Evolutionary conservation across 2,888 invertebrate species (phyloP).

Genomic region (Amiota minor): DNA sequence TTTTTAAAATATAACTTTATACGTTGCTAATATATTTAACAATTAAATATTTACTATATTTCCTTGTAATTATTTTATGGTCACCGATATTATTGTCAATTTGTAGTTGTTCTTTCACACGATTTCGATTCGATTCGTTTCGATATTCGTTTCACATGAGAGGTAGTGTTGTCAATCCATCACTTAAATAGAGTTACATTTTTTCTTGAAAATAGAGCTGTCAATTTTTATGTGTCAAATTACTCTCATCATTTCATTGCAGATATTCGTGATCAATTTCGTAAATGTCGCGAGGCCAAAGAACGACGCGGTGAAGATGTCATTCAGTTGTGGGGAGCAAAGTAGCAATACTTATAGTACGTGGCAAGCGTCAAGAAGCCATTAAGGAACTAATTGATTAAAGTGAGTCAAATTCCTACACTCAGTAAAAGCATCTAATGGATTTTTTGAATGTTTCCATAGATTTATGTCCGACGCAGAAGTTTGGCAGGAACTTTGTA

Average conservation of each 20-base stretch:
- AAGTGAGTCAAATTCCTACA: slow-evolving; percentile 78
- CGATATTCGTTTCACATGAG: too few relatives aligned
- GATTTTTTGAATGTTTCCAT: slow-evolving; percentile 36
- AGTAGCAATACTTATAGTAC: slow-evolving; percentile 92
- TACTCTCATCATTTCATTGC: slow-evolving; percentile 59
- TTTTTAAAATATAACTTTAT: too few relatives aligned
- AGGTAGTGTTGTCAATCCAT: too few relatives aligned
- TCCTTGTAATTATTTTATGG: too few relatives aligned
- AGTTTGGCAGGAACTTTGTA: slow-evolving; percentile 97
- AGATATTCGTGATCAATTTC: slow-evolving; percentile 88
- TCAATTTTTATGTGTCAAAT: too few relatives aligned
- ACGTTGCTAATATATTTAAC: too few relatives aligned
- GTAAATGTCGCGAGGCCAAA: slow-evolving; percentile 93
- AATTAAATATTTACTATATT: too few relatives aligned
- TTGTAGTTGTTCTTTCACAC: too few relatives aligned
- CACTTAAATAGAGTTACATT: too few relatives aligned
- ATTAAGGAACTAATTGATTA: slow-evolving; percentile 95
- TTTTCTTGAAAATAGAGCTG: too few relatives aligned
- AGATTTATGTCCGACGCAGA: slow-evolving; percentile 98
- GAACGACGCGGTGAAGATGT: slow-evolving; percentile 92
- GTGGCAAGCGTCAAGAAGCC: slow-evolving; percentile 87
- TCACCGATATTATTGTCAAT: too few relatives aligned
- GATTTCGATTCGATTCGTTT: too few relatives aligned
- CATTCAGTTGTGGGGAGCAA: slow-evolving; percentile 89
- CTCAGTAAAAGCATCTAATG: neutral